These are phyloP conservation scores for Serranus cabrilla DNA, from an alignment of 2,797 vertebrate genomes.

Conservation along the genomic window DNA sequence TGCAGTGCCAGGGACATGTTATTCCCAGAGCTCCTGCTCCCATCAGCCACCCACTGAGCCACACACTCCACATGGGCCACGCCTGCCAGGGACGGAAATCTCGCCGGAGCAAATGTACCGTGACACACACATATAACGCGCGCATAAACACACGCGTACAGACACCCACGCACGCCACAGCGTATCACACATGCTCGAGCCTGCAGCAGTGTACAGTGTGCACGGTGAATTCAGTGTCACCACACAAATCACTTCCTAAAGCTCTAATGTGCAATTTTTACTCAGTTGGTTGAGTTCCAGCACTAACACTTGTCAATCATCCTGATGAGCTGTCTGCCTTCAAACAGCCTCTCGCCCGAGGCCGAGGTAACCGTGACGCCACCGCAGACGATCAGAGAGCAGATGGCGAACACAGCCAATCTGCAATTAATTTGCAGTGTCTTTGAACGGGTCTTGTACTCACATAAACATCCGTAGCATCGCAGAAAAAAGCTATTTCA, in stretches of 20 bases:
- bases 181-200: constrained; percentile 27
- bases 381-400: constrained; percentile 32
- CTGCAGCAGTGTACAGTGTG: constrained; percentile 9
- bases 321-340: constrained; percentile 66
- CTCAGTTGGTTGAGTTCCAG: constrained; percentile 40
- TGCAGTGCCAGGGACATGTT: constrained; percentile 56
- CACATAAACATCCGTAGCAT: constrained; percentile 3
- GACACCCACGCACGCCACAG: constrained; percentile 34
- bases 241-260: constrained; percentile 58
- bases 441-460: constrained; percentile 12
- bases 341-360: constrained; percentile 40
- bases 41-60: constrained; percentile 76
- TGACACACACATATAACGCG: constrained; percentile 29
- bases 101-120: constrained; percentile 45
- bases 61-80: constrained; percentile 46
- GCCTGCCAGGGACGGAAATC: constrained; percentile 54
- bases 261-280: constrained; percentile 53
- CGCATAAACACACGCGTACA: constrained; percentile 15
- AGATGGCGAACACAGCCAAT: constrained; percentile 35
- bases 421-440: constrained; percentile 34
- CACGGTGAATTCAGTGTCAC: constrained; percentile 33
- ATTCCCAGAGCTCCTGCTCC: constrained; percentile 54
- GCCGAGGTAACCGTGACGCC: constrained; percentile 39
- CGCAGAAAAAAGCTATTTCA: neutral
- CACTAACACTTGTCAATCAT: constrained; percentile 60